Evolutionary conservation across 2,113 vertebrate species (phyloP).

Genomic region (Chaetodon auriga): DNA sequence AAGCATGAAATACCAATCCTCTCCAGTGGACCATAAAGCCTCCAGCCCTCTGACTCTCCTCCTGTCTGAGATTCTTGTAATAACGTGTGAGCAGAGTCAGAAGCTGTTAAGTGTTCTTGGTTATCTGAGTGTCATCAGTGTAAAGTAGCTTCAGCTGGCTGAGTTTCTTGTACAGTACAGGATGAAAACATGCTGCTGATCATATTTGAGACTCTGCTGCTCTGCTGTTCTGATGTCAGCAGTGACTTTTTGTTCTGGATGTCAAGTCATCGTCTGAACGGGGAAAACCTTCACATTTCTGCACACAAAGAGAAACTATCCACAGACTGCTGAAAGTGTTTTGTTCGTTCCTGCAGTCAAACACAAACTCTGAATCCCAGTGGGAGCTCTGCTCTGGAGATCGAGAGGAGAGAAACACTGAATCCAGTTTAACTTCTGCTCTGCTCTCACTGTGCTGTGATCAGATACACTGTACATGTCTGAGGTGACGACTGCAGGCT

Average conservation of each 20-base stretch:
- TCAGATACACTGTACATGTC: not conserved
- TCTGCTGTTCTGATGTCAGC: no score
- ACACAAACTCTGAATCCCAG: not conserved
- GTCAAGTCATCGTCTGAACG: not conserved
- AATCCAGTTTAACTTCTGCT: not conserved
- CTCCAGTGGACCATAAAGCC: slow-evolving; percentile 6
- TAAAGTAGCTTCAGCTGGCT: slow-evolving; percentile 15
- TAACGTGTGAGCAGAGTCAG: slow-evolving; percentile 6
- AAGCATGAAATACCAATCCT: not conserved
- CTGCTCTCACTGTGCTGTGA: not conserved
- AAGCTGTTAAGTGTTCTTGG: slow-evolving; percentile 2
- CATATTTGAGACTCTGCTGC: not conserved
- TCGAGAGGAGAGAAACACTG: not conserved
- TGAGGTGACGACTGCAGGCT: no score
- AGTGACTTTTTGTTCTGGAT: not conserved
- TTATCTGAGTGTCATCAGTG: not conserved
- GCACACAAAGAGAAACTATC: not conserved
- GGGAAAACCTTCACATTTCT: not conserved
- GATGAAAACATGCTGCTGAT: not conserved
- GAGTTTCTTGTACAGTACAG: not conserved
- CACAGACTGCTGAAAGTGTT: slow-evolving; percentile 7
- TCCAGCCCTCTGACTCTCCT: not conserved
- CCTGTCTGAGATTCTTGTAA: slow-evolving; percentile 15
- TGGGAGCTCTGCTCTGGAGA: slow-evolving; percentile 3
- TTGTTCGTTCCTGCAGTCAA: slow-evolving; percentile 23